A percentile compares a stretch with the other conserved stretches of the same genome.
phyloP scores from a whole-genome alignment of 2,797 vertebrate species.

The Podargus strigoides region DNA sequence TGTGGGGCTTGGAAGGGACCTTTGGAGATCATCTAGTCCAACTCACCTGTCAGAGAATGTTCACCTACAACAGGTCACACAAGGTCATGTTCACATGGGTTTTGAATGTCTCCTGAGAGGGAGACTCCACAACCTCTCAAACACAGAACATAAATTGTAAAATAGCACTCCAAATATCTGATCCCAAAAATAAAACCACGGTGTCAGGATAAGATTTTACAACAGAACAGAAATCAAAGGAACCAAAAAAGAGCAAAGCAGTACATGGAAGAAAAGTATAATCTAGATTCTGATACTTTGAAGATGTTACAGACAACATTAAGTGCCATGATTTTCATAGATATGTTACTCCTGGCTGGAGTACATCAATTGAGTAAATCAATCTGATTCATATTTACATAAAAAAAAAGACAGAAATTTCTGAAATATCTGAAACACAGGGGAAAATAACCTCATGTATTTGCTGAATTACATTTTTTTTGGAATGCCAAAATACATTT shows the following conservation, averaged over 20 bases:
- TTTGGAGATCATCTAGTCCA: no score
- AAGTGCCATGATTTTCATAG: neutral
- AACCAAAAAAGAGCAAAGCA: neutral
- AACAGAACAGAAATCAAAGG: neutral
- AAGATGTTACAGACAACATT: neutral
- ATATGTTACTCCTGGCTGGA: neutral
- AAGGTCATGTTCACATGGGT: no score
- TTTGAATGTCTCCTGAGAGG: no score
- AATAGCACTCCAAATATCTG: neutral
- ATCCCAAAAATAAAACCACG: neutral
- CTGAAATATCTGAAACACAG: neutral
- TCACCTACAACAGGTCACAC: no score
- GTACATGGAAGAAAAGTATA: neutral
- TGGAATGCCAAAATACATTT: neutral
- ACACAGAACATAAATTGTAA: neutral
- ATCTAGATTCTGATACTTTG: neutral
- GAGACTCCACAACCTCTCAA: no score
- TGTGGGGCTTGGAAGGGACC: no score
- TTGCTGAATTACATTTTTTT: neutral
- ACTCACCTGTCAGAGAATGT: no score
- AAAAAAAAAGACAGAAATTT: neutral
- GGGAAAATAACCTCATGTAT: neutral
- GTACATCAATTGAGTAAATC: neutral
- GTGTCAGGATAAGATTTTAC: neutral
- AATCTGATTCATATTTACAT: neutral